Conservation (phyloP, 2,797 vertebrate genomes). For the Tolypeutes matacus region DNA sequence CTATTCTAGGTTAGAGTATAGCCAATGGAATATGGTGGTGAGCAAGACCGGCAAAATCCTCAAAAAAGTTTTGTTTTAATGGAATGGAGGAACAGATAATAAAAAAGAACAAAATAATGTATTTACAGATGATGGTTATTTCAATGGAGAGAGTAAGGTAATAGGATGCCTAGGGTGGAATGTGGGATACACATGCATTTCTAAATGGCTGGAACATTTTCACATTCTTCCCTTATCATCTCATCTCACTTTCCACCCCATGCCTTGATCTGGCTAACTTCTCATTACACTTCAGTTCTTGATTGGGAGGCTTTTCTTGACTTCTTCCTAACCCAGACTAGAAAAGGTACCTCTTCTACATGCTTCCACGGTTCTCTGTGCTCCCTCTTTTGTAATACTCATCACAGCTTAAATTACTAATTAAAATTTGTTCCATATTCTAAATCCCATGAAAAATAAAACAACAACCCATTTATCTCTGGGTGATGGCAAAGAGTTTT, state of each 20-base stretch:
- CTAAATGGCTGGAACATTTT: background rate
- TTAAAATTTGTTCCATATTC: background rate
- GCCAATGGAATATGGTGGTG: background rate
- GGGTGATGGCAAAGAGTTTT: background rate
- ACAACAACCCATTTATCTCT: background rate
- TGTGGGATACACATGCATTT: background rate
- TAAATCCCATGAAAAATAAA: background rate
- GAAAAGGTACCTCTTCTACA: background rate
- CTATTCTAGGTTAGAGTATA: background rate
- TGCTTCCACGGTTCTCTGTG: background rate
- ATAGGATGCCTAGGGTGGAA: background rate
- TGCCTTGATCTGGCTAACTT: background rate
- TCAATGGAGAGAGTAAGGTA: background rate
- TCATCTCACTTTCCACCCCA: background rate
- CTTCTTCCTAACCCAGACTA: background rate
- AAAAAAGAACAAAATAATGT: background rate
- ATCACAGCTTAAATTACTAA: background rate
- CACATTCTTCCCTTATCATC: background rate
- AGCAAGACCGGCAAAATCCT: background rate
- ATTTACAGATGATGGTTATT: background rate
- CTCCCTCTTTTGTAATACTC: background rate
- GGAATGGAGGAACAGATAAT: background rate
- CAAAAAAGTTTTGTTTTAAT: background rate
- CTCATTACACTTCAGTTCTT: background rate
- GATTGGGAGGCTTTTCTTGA: background rate